Base-by-base conservation (phyloP, 2,797 vertebrate species). In the Manis javanica region DNA sequence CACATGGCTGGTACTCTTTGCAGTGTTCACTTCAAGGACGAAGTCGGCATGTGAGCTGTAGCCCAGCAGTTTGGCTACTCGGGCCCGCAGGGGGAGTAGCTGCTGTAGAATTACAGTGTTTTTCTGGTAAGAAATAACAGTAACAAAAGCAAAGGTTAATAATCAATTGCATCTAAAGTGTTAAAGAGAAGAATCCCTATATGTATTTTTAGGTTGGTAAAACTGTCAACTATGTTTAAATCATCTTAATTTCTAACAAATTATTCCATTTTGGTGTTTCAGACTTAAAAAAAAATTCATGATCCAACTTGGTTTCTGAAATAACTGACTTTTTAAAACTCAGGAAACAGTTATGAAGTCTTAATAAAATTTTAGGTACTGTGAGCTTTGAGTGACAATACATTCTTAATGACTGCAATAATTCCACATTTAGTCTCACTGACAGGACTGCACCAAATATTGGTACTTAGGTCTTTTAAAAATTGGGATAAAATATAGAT, bases 11-110 rank as follows among this genome's bases (percentile, higher is more conserved):
- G 98, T 98, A 93, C 98, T 98, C 98, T 99, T 99, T 11, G 99
- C 99, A 98, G 99, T 99, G 98, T 99, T 99, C 96, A 99, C 98
- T 97, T 99, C 99, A 97, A 99, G 98, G 85, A 99, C 99, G 97
- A 99, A 99, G 98, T 99, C 98, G 34, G 99, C 99, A 74, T 99
- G 99, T 89, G 98, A 99, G 87, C 97, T 98, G 89, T 99, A 99
- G 95, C 99, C 99, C 7, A 99, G 99, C 51, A 99, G 98, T 85
- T 98, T 98, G 89, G 99, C 99, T n/a, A 99, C 98, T 98, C 99
- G 99, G 86, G 99, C 98, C 55, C 99, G 98, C 94, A 99, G 98
- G n/a, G 98, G 98, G 75, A 99, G 99, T 95, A 99, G 96, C 92
- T 99, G 98, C 83, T 99, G 99, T 13, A 99, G 99, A 98, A 99